Base-by-base conservation (phyloP, 2,888 invertebrate species). In the Hypselothyrea guttata region DNA sequence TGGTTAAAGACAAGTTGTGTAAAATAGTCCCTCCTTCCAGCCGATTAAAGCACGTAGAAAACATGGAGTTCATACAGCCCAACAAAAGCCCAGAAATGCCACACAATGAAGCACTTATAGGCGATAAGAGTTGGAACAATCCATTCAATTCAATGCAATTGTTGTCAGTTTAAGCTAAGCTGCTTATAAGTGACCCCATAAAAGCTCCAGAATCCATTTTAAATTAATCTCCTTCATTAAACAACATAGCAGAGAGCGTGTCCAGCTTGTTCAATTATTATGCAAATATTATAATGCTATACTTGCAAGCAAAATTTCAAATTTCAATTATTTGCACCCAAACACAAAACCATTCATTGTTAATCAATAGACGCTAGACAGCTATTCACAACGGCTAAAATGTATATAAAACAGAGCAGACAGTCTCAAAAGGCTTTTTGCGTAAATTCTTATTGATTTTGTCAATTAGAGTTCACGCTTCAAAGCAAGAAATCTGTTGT, bases 381-480 rank as follows among this genome's bases (percentile, higher is more conserved):
- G 2, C 22, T 22, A 22, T 22, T 22, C 22, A 22, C 22, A 4
- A 9, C 11, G 4, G 33, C 33, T n/a, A n/a, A n/a, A n/a, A 2
- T 11, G 33, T 35, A 35, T 4, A 22, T 22, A 22, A 22, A 22
- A 22, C 22, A 22, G 22, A 22, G 22, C 5, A 22, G 22, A 22
- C 22, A 22, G 30, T 12, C 8, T 52, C 46, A 44, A 42, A 46
- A 55, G 44, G 31, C 28, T 35, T 38, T 38, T 37, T 27, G 34
- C 41, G 59, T 53, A 48, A 67, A 69, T 56, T 40, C 52, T 46
- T 68, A 72, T 68, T 61, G 69, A 70, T 68, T 61, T 68, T 57
- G 68, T 60, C 60, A 67, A 40, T 71, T 71, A 4, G 22, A 22
- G 5, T 4, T 4, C 22, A 22, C 22, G 5, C 22, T 22, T 22